Percentiles rank a stretch among this genome's conserved stretches.
Conservation (phyloP, 2,888 invertebrate genomes). For the Caenorhabditis uteleia region DNA sequence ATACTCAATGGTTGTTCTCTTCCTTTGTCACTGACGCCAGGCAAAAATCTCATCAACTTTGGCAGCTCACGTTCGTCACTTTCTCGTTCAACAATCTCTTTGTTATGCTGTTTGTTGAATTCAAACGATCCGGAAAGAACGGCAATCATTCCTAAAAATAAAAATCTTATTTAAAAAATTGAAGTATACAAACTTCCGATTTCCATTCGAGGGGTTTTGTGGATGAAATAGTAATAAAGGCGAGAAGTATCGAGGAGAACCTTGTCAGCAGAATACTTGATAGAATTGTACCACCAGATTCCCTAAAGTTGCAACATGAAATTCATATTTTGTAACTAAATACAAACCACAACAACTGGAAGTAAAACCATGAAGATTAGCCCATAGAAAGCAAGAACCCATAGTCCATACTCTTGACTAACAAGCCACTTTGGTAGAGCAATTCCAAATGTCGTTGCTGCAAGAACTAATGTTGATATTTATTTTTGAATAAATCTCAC, state of each 20-base stretch:
- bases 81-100: constrained; percentile 88
- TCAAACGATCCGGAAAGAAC: constrained; percentile 94
- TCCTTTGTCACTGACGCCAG: constrained; percentile 90
- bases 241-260: constrained; percentile 94
- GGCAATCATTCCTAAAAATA: constrained; percentile 80
- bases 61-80: constrained; percentile 95
- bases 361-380: constrained; percentile 96
- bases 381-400: constrained; percentile 90
- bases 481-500: constrained; percentile 57
- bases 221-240: constrained; percentile 92
- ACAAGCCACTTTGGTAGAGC: constrained; percentile 99
- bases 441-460: constrained; percentile 97
- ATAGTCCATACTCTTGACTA: constrained; percentile 96
- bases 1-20: constrained; percentile 91
- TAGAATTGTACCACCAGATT: constrained; percentile 98
- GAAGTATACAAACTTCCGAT: constrained; percentile 78
- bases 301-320: constrained; percentile 74
- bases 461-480: too few relatives aligned
- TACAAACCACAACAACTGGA: constrained; percentile 75
- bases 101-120: constrained; percentile 91
- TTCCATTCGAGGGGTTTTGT: constrained; percentile 93
- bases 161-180: neutral
- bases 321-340: neutral
- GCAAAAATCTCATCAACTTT: constrained; percentile 83
- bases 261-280: constrained; percentile 91